These are phyloP conservation scores for Lepidostoma basale DNA, from an alignment of 1,140 invertebrate genomes.

Conservation along the genomic window DNA sequence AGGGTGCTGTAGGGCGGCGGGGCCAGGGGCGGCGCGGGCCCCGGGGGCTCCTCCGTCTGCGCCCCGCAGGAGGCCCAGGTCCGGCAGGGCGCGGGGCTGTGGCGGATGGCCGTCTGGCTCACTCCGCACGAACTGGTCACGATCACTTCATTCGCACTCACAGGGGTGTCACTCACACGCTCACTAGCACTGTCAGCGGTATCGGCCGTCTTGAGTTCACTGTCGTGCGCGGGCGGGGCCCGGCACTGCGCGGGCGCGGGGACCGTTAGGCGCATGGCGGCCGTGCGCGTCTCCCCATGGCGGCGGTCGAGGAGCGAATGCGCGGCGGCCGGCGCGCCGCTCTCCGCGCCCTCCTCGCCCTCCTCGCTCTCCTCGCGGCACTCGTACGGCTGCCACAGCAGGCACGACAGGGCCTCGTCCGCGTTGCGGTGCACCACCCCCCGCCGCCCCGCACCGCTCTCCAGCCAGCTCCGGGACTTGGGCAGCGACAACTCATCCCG, in stretches of 20 bases:
- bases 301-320: slow-evolving; percentile 52
- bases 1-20: slow-evolving; percentile 60
- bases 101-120: slow-evolving; percentile 6
- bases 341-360: slow-evolving; percentile 49
- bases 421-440: slow-evolving; percentile 53
- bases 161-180: slow-evolving; percentile 9
- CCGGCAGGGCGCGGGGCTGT: slow-evolving; percentile 33
- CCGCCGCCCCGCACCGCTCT: slow-evolving; percentile 45
- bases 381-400: slow-evolving; percentile 61
- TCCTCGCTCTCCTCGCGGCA: slow-evolving; percentile 50
- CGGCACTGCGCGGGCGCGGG: slow-evolving; percentile 53
- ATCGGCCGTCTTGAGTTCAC: slow-evolving; percentile 51
- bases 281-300: slow-evolving; percentile 44
- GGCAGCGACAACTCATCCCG: slow-evolving; percentile 13
- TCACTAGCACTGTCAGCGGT: neutral
- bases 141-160: slow-evolving; percentile 43
- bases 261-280: slow-evolving; percentile 58
- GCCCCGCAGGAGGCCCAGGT: slow-evolving; percentile 56
- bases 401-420: slow-evolving; percentile 58
- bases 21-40: slow-evolving; percentile 49
- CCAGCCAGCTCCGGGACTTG: slow-evolving; percentile 37
- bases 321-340: slow-evolving; percentile 57
- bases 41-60: slow-evolving; percentile 56
- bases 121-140: slow-evolving; percentile 3
- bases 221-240: slow-evolving; percentile 50